These are phyloP conservation scores for Drosophila neoperkinsi DNA, from an alignment of 2,888 invertebrate genomes.

Conservation along the genomic window DNA sequence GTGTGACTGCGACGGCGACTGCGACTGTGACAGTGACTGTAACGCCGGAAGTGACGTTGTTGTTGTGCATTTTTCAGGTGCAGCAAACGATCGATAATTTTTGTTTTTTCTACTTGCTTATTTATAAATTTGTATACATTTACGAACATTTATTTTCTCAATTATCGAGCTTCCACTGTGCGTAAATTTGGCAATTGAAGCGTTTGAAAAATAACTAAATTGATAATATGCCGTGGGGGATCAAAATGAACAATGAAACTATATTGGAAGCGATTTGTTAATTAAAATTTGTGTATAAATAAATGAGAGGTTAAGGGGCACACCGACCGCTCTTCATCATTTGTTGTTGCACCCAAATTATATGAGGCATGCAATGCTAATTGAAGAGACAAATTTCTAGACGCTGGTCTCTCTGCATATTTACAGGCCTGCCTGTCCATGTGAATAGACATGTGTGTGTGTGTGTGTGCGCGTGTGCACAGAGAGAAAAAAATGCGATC, in stretches of 20 bases:
- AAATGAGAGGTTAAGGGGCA: slow-evolving; percentile 42
- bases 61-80: slow-evolving; percentile 7
- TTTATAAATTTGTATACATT: background rate
- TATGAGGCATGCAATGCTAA: slow-evolving; percentile 50
- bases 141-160: background rate
- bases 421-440: background rate
- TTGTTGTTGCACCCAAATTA: slow-evolving; percentile 53
- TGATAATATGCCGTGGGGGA: slow-evolving; percentile 1
- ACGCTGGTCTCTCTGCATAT: background rate
- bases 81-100: background rate
- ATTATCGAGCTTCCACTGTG: background rate
- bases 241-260: background rate
- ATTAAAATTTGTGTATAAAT: slow-evolving; percentile 30
- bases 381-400: slow-evolving; percentile 51
- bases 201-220: slow-evolving; percentile 22
- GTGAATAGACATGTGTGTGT: slow-evolving; percentile 1
- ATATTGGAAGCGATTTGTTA: slow-evolving; percentile 30
- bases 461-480: slow-evolving; percentile 10
- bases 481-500: background rate
- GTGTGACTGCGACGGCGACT: slow-evolving; percentile 1
- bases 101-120: background rate
- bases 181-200: slow-evolving; percentile 6
- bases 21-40: background rate
- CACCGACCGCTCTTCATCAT: background rate
- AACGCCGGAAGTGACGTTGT: slow-evolving; percentile 60